A percentile compares a stretch with the other conserved stretches of the same genome.
These are phyloP conservation scores for Eriocheir sinensis DNA, from an alignment of 1,140 invertebrate species.

Conservation along the genomic window DNA sequence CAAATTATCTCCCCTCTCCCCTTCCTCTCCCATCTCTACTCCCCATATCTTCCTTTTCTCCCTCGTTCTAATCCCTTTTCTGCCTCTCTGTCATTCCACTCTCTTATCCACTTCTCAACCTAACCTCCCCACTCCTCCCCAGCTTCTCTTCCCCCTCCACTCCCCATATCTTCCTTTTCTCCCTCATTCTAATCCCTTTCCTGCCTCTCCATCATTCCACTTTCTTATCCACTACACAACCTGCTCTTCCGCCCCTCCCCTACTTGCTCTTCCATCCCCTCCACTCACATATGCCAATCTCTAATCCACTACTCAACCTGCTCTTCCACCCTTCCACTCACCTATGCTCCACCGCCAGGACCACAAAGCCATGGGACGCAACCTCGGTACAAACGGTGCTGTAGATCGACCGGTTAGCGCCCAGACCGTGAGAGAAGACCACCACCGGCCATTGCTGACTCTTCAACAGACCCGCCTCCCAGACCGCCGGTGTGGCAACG, in stretches of 20 bases:
- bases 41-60: no score
- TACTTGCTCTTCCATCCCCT: no score
- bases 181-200: not conserved
- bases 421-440: constrained; percentile 65
- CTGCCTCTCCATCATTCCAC: not conserved
- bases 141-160: not conserved
- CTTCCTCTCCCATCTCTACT: no score
- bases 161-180: not conserved
- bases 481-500: constrained; percentile 57
- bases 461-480: constrained; percentile 57
- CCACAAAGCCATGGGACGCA: constrained; percentile 70
- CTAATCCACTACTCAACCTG: not conserved
- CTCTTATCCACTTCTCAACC: not conserved
- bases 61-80: no score
- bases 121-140: not conserved
- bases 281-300: not conserved
- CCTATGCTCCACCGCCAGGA: constrained; percentile 71
- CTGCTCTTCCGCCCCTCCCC: not conserved
- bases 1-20: no score
- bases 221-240: not conserved
- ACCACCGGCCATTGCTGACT: constrained; percentile 56
- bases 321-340: not conserved
- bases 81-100: not conserved
- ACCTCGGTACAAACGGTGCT: constrained; percentile 66
- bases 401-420: constrained; percentile 72